A percentile compares a stretch with the other conserved stretches of the same genome.
These are phyloP conservation scores for Chrysolina haemoptera DNA, from an alignment of 2,888 invertebrate genomes.

Conservation along the genomic window DNA sequence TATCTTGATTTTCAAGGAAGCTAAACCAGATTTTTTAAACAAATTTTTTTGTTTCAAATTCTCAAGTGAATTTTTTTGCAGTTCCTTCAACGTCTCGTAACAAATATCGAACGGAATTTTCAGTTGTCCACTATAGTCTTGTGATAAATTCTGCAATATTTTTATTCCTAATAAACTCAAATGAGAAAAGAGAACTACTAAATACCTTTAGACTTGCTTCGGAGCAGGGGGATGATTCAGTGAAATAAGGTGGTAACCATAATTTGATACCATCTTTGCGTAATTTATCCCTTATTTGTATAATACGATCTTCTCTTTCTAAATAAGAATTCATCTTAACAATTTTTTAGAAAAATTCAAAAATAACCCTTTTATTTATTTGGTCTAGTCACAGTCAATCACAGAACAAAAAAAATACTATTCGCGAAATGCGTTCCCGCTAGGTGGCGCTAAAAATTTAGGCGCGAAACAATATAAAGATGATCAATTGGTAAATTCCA, in stretches of 20 bases:
- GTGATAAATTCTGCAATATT: slow-evolving; percentile 75
- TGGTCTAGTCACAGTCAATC: too few species aligned
- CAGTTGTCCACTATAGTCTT: slow-evolving; percentile 73
- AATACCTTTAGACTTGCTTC: slow-evolving; percentile 71
- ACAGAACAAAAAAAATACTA: too few species aligned
- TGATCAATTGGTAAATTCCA: too few species aligned
- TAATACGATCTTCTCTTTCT: slow-evolving; percentile 75
- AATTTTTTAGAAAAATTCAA: background rate
- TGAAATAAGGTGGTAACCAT: slow-evolving; percentile 82
- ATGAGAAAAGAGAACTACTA: slow-evolving; percentile 27
- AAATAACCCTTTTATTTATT: background rate
- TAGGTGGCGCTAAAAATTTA: too few species aligned
- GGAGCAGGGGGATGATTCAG: slow-evolving; percentile 69
- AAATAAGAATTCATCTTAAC: slow-evolving; percentile 40
- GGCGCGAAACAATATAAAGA: too few species aligned
- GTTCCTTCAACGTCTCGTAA: slow-evolving; percentile 73
- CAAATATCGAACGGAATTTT: slow-evolving; percentile 72
- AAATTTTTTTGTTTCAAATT: slow-evolving; percentile 80
- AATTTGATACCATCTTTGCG: slow-evolving; percentile 80
- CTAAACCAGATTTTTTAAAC: slow-evolving; percentile 80
- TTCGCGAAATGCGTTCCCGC: too few species aligned
- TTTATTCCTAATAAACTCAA: slow-evolving; percentile 39
- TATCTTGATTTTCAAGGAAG: slow-evolving; percentile 80
- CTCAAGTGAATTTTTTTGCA: slow-evolving; percentile 81
- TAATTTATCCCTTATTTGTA: slow-evolving; percentile 78